Conservation (phyloP, 2,797 vertebrate species). For the Meda fulgida region DNA sequence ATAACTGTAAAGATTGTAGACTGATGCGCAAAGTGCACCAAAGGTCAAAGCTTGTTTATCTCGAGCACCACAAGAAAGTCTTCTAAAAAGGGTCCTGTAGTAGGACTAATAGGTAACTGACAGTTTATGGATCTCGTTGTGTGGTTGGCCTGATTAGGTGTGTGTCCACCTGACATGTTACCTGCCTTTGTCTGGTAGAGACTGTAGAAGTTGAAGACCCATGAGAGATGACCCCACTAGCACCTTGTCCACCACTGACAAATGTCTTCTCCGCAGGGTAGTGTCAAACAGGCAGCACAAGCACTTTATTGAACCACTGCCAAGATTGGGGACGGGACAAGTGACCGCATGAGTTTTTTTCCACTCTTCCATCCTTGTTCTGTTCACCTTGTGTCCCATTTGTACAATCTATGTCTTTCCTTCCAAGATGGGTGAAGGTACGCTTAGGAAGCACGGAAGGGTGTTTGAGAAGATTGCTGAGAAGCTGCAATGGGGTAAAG, state of each 20-base stretch:
- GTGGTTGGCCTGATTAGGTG: constrained; percentile 43
- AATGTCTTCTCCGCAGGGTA: constrained; percentile 59
- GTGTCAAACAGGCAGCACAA: constrained; percentile 60
- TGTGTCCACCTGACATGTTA: constrained; percentile 41
- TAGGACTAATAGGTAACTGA: constrained; percentile 36
- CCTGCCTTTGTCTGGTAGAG: constrained; percentile 22
- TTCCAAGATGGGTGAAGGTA: constrained; percentile 8
- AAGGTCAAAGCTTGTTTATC: constrained; percentile 44
- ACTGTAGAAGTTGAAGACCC: constrained; percentile 31
- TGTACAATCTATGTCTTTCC: not conserved
- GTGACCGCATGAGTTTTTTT: constrained; percentile 45
- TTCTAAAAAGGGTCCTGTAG: constrained; percentile 26
- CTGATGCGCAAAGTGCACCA: constrained; percentile 38
- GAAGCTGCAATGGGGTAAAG: constrained; percentile 52
- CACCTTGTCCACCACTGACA: constrained; percentile 57
- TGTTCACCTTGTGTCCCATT: constrained; percentile 23
- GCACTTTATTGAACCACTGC: constrained; percentile 60
- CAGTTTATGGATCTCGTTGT: constrained; percentile 14
- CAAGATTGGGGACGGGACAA: constrained; percentile 51
- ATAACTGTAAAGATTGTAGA: constrained; percentile 44
- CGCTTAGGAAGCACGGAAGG: constrained; percentile 12
- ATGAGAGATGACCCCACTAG: constrained; percentile 52
- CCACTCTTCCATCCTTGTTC: constrained; percentile 24
- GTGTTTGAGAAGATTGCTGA: constrained; percentile 42
- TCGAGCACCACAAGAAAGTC: constrained; percentile 8